phyloP scores from a whole-genome alignment of 2,113 vertebrate species.

The Eulemur rufifrons region DNA sequence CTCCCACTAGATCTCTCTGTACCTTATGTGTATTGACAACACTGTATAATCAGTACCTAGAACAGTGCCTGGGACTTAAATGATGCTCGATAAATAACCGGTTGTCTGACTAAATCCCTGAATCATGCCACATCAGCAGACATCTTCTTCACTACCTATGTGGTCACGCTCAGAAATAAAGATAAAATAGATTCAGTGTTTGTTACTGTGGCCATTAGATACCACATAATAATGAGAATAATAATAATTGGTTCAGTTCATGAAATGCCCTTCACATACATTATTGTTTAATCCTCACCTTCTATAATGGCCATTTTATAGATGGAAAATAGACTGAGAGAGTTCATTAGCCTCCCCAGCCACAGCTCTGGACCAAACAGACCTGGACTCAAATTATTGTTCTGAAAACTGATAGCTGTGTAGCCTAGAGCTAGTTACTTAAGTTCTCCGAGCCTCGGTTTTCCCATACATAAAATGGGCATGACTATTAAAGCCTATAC shows the following conservation, averaged over 20 bases:
- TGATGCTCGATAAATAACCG: background rate
- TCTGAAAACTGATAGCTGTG: background rate
- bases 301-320: background rate
- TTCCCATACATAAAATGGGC: background rate
- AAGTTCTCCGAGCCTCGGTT: background rate
- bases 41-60: background rate
- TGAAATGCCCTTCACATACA: background rate
- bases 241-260: background rate
- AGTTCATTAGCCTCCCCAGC: background rate
- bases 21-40: background rate
- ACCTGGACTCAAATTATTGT: background rate
- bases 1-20: background rate
- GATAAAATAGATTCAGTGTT: background rate
- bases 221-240: background rate
- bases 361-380: background rate
- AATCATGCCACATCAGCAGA: background rate
- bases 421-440: background rate
- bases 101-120: background rate
- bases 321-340: background rate
- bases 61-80: background rate
- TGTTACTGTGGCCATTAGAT: background rate
- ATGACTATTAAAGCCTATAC: background rate
- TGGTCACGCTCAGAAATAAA: background rate
- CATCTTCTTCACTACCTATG: background rate
- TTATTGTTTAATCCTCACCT: background rate